phyloP scores from a whole-genome alignment of 2,888 invertebrate species.

The Ophion ellenae region DNA sequence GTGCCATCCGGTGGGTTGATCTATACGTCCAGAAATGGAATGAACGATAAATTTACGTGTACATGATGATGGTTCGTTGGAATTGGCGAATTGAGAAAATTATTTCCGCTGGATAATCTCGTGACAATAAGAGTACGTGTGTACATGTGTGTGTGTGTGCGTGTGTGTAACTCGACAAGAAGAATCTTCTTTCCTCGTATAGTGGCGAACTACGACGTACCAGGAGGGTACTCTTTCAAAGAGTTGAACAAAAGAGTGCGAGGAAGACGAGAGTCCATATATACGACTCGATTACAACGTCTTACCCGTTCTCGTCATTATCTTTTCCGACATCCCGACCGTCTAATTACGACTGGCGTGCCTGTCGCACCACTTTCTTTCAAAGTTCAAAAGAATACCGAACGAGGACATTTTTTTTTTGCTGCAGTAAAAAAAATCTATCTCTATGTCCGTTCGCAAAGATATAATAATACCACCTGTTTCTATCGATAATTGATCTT shows the following conservation, averaged over 20 bases:
- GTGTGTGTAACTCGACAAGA: not conserved
- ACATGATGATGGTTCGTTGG: not conserved
- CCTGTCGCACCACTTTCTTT: not conserved
- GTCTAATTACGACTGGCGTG: constrained; percentile 19
- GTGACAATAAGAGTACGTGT: not conserved
- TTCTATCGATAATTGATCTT: too few species aligned
- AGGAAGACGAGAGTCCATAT: not conserved
- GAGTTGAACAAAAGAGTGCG: constrained; percentile 45
- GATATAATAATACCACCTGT: too few species aligned
- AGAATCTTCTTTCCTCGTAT: constrained; percentile 2
- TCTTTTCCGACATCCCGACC: not conserved
- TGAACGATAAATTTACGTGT: constrained; percentile 24
- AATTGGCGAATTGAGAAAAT: constrained; percentile 46
- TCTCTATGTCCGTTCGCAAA: not conserved
- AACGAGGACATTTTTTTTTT: constrained; percentile 1
- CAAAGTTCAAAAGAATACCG: not conserved
- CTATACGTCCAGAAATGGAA: constrained; percentile 30
- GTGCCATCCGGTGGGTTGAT: constrained; percentile 5
- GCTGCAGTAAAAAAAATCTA: not conserved
- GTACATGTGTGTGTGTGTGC: too few species aligned
- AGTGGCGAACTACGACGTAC: not conserved
- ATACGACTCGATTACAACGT: constrained; percentile 18
- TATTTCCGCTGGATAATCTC: constrained; percentile 30
- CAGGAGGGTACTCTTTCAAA: constrained; percentile 2
- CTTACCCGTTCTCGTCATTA: not conserved